phyloP scores from a whole-genome alignment of 1,140 invertebrate species.

The Dysdera silvatica region DNA sequence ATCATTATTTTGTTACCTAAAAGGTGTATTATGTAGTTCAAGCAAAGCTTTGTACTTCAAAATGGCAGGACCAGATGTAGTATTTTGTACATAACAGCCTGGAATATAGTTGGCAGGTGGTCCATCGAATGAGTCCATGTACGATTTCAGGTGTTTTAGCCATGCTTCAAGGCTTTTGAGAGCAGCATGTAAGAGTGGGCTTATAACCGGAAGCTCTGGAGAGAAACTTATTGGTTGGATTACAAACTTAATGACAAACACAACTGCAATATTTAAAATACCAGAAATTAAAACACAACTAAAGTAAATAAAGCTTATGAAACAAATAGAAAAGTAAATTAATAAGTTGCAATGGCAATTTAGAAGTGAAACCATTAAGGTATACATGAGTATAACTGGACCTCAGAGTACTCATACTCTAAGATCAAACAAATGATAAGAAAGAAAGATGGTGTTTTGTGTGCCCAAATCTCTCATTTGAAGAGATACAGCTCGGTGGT shows the following conservation, averaged over 20 bases:
- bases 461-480: too few relatives aligned
- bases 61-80: constrained; percentile 66
- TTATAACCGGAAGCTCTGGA: constrained; percentile 84
- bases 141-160: constrained; percentile 69
- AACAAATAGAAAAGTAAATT: too few relatives aligned
- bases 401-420: too few relatives aligned
- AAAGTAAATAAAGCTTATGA: too few relatives aligned
- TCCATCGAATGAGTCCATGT: constrained; percentile 63
- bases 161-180: constrained; percentile 77
- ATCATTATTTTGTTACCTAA: too few relatives aligned
- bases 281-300: too few relatives aligned
- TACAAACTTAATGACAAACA: not conserved
- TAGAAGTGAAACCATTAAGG: too few relatives aligned
- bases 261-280: not conserved
- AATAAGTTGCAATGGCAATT: too few relatives aligned
- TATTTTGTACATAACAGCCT: constrained; percentile 62
- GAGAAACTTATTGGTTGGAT: constrained; percentile 27
- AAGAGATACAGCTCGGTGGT: too few relatives aligned
- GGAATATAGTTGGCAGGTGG: constrained; percentile 72
- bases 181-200: constrained; percentile 83
- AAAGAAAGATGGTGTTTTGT: too few relatives aligned
- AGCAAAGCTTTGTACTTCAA: constrained; percentile 87
- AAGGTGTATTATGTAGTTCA: constrained; percentile 91
- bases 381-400: too few relatives aligned
- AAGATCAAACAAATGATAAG: too few relatives aligned